Base-by-base conservation (phyloP, 2,797 vertebrate genomes). In the Paedocypris micromegethes region DNA sequence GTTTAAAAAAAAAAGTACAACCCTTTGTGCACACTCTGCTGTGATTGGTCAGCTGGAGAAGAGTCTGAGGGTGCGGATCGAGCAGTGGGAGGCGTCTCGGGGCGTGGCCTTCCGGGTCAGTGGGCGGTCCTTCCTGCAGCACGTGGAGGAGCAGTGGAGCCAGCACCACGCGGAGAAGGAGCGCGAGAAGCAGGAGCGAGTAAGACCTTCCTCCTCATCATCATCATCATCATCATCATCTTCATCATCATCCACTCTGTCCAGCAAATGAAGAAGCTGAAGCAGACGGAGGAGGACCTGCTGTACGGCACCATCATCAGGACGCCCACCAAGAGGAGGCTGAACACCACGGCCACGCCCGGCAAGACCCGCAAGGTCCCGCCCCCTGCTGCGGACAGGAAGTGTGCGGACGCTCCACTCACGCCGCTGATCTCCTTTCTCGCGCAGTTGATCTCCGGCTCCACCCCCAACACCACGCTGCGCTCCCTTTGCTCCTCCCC, bases 201-300 rank as follows among this genome's bases (percentile, higher is more conserved):
- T 99, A 57, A 7, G 58, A 42, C 1, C 44, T 6, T 51, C 63
- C 58, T 45, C 6, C 2, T 45, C 42, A 9, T 9, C 39, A 39
- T 4, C 9, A 5, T 52, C 43, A 64, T 73, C 46, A 42, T 41
- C 54, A 23, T 3, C 9, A 45, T 46, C 8, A 6, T 42, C 3
- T 9, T 49, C 7, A 9, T 4, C 0, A 6, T 3, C 1, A n/a
- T 4, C 8, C 5, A 62, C 46, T 1, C 8, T 44, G 5, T 63
- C 4, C 70, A 99, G 96, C 93, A 95, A 88, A 80, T 94, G 63
- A 98, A 97, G 83, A 98, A 95, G 74, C 91, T 70, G 5, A 92
- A 86, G 57, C 93, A 95, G 79, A 94, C 76, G 0, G 92, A 98
- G 75, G 84, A 92, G 0, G 96, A 98, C 73, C 92, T 95, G 91